A percentile compares a stretch with the other conserved stretches of the same genome.
Conservation (phyloP, 2,113 vertebrate genomes). For the Ceratotherium simum region DNA sequence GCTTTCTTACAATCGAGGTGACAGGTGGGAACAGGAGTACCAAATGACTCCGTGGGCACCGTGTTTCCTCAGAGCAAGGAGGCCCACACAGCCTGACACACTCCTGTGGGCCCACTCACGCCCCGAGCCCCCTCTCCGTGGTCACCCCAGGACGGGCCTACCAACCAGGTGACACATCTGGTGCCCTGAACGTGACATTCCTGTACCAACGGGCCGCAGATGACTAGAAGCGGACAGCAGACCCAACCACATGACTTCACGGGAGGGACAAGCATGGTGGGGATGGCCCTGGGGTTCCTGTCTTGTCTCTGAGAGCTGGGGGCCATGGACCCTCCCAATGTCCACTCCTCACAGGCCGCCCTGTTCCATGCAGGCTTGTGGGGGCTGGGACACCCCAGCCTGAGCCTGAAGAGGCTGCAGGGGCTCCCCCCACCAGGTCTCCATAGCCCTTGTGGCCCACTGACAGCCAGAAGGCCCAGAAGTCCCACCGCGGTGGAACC, state of each 20-base stretch:
- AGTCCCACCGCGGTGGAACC: fast-evolving
- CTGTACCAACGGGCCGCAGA: background rate
- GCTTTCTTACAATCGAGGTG: fast-evolving
- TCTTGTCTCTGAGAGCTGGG: background rate
- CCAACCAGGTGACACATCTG: background rate
- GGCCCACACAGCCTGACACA: background rate
- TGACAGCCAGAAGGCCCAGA: background rate
- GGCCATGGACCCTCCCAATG: background rate
- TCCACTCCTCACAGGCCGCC: background rate
- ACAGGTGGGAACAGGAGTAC: fast-evolving
- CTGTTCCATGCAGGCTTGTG: fast-evolving
- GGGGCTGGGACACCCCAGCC: background rate
- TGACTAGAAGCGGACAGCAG: fast-evolving
- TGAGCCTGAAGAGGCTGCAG: background rate
- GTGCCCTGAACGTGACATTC: fast-evolving
- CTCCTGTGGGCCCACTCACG: background rate
- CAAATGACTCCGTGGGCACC: background rate
- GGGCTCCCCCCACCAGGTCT: background rate
- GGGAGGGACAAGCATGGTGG: background rate
- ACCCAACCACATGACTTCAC: background rate
- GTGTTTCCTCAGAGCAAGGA: background rate
- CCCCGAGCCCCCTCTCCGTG: background rate
- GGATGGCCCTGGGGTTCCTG: no score
- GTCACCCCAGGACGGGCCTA: background rate
- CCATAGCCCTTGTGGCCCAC: fast-evolving